phyloP scores from a whole-genome alignment of 2,797 vertebrate genomes.

The Danio choprae region DNA sequence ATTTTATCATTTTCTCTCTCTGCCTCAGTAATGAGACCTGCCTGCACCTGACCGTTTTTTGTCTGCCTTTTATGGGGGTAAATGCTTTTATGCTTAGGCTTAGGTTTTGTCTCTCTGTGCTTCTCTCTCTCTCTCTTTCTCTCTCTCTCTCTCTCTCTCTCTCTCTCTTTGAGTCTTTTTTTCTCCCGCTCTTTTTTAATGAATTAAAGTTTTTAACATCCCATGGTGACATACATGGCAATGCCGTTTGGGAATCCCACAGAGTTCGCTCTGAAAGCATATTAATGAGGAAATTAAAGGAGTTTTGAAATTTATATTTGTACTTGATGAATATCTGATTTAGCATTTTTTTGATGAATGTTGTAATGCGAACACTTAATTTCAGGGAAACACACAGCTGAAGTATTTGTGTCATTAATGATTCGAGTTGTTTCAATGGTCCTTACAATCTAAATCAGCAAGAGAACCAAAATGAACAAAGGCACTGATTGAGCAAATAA shows the following conservation, averaged over 20 bases:
- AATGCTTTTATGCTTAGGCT: conserved; percentile 56
- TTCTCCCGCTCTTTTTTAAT: conserved; percentile 52
- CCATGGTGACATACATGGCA: conserved; percentile 32
- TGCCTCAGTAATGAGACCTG: conserved; percentile 67
- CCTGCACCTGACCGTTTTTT: conserved; percentile 68
- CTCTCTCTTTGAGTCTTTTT: neutral
- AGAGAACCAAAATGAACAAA: no score
- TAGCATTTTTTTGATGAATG: no score
- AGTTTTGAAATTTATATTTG: no score
- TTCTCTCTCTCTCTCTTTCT: conserved; percentile 29
- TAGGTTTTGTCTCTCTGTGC: conserved; percentile 30
- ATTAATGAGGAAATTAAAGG: conserved; percentile 30
- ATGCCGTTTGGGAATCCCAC: conserved; percentile 34
- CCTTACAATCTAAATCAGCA: no score
- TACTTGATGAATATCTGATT: no score
- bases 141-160: no score
- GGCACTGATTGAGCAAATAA: no score
- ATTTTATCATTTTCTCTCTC: conserved; percentile 52
- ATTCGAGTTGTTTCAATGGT: no score
- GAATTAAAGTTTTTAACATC: conserved; percentile 49
- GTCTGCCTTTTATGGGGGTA: conserved; percentile 58
- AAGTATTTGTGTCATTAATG: no score
- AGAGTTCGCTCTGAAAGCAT: conserved; percentile 53
- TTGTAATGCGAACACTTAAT: no score
- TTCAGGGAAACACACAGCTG: no score